phyloP scores from a whole-genome alignment of 2,888 invertebrate species.

The Lithophane ornitopus region DNA sequence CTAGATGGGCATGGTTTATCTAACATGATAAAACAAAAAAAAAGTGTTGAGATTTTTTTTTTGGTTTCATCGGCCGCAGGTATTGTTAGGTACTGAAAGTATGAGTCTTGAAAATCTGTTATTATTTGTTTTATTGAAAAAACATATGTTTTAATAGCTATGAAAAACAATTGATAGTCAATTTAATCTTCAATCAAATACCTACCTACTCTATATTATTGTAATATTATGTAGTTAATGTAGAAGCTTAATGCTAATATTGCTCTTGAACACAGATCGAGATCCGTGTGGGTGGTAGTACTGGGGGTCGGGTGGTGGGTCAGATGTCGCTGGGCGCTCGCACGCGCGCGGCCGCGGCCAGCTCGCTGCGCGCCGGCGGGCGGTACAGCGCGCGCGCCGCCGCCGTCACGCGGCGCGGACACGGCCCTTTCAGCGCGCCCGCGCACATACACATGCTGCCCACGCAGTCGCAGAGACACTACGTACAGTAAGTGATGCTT shows the following conservation, averaged over 20 bases:
- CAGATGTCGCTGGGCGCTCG: slow-evolving; percentile 97
- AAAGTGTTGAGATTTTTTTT: not conserved
- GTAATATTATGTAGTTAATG: too few species aligned
- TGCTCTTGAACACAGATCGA: slow-evolving; percentile 77
- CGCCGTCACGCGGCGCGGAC: slow-evolving; percentile 96
- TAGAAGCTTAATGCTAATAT: too few species aligned
- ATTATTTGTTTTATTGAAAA: not conserved
- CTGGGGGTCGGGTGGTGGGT: slow-evolving; percentile 90
- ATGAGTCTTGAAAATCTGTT: not conserved
- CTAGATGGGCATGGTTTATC: not conserved
- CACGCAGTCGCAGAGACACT: slow-evolving; percentile 86
- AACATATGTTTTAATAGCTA: too few species aligned
- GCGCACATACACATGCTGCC: slow-evolving; percentile 94
- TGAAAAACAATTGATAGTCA: too few species aligned
- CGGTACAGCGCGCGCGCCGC: slow-evolving; percentile 97
- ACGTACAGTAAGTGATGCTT: slow-evolving; percentile 80
- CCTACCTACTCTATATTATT: too few species aligned
- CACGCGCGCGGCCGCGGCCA: slow-evolving; percentile 97
- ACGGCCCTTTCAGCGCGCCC: slow-evolving; percentile 96
- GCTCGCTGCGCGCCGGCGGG: slow-evolving; percentile 96
- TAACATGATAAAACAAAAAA: not conserved
- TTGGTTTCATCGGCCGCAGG: not conserved
- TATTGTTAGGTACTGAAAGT: not conserved
- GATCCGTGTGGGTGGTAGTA: slow-evolving; percentile 82
- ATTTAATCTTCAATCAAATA: too few species aligned